These are phyloP conservation scores for Thunnus albacares DNA, from an alignment of 2,797 vertebrate species.

Conservation along the genomic window DNA sequence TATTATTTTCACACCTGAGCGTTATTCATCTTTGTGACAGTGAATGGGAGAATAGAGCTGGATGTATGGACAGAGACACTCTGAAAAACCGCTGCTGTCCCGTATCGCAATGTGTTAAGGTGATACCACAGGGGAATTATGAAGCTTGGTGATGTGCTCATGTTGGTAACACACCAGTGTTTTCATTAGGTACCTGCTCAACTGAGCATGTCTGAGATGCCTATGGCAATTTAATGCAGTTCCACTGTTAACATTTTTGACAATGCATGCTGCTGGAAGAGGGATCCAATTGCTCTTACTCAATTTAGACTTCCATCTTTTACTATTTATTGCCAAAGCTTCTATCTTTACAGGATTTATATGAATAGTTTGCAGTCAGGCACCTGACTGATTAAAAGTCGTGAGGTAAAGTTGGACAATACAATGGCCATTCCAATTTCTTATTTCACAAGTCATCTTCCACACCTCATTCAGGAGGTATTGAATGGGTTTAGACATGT, in stretches of 20 bases:
- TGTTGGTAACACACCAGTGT: not conserved
- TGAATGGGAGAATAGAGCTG: conserved; percentile 36
- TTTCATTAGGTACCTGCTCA: not conserved
- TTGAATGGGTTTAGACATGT: no score
- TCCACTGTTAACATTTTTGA: not conserved
- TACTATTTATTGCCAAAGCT: not conserved
- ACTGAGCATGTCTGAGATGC: not conserved
- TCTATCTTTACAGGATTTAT: not conserved
- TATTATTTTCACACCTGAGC: conserved; percentile 73
- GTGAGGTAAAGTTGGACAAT: no score
- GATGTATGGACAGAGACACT: conserved; percentile 36
- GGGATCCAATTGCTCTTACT: not conserved
- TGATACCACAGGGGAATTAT: not conserved
- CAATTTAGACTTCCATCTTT: not conserved
- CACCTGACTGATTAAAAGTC: no score
- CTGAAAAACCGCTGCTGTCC: conserved; percentile 10
- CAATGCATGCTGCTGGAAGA: not conserved
- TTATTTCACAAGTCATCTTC: no score
- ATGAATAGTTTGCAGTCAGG: no score
- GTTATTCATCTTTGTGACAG: conserved; percentile 62
- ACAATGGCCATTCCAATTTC: no score
- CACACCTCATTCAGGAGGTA: no score
- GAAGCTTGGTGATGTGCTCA: not conserved
- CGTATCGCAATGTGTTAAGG: conserved; percentile 7
- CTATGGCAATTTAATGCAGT: not conserved